A percentile compares a stretch with the other conserved stretches of the same genome.
Conservation (phyloP, 2,888 invertebrate species). For the Polymixis flavicincta region DNA sequence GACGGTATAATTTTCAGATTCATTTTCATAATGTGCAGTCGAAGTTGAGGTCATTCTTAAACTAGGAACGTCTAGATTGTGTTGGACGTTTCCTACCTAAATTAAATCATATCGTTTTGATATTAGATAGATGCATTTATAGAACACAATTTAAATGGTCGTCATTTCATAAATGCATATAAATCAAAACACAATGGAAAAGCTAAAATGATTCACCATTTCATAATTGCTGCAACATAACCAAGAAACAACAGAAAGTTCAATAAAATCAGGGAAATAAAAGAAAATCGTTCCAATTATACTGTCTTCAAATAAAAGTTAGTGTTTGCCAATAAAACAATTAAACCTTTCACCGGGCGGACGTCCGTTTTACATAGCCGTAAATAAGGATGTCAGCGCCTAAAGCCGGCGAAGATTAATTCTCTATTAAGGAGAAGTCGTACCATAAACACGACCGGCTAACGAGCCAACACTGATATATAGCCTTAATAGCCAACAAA, state of each 20-base stretch:
- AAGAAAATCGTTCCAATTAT: constrained; percentile 47
- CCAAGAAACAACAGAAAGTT: constrained; percentile 47
- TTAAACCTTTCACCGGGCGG: constrained; percentile 82
- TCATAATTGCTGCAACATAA: constrained; percentile 28
- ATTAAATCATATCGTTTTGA: constrained; percentile 1
- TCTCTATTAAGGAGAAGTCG: constrained; percentile 68
- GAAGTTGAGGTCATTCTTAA: constrained; percentile 83
- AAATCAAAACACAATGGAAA: constrained; percentile 9
- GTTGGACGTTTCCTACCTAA: not conserved
- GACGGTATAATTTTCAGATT: constrained; percentile 88
- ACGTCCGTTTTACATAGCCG: constrained; percentile 80
- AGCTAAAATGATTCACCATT: constrained; percentile 10
- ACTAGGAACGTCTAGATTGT: constrained; percentile 50
- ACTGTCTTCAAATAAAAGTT: constrained; percentile 48
- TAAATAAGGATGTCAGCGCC: constrained; percentile 80
- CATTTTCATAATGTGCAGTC: constrained; percentile 89
- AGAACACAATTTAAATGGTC: not conserved
- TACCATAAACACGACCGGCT: constrained; percentile 63
- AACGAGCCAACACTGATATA: constrained; percentile 70
- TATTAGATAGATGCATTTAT: not conserved
- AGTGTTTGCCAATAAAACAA: constrained; percentile 77
- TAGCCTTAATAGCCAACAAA: constrained; percentile 64
- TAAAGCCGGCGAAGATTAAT: constrained; percentile 76
- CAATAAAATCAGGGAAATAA: constrained; percentile 52
- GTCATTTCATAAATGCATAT: too few species aligned